phyloP scores from a whole-genome alignment of 2,797 vertebrate species.

The Malacoctenus gilli region DNA sequence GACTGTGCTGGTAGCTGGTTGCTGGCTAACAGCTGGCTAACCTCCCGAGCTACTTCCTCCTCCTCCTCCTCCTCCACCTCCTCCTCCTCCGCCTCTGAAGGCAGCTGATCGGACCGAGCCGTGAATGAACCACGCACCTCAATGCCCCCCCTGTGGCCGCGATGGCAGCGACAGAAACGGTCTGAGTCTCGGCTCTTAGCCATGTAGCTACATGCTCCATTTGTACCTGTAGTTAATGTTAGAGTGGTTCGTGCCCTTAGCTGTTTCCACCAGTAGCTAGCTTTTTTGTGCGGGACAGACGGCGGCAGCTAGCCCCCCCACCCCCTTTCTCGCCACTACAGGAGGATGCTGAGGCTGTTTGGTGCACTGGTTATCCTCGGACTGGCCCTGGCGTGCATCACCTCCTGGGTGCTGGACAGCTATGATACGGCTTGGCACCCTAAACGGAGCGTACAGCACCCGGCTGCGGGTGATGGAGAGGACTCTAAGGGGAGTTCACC shows the following conservation, averaged over 20 bases:
- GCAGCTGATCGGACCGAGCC: slow-evolving; percentile 36
- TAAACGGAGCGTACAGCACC: slow-evolving; percentile 72
- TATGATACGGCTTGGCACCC: slow-evolving; percentile 83
- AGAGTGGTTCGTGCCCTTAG: slow-evolving; percentile 49
- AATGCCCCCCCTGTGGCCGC: slow-evolving; percentile 58
- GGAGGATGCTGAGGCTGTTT: slow-evolving; percentile 84
- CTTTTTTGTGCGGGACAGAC: slow-evolving; percentile 62
- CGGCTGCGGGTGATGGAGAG: slow-evolving; percentile 35
- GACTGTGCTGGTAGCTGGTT: slow-evolving; percentile 31
- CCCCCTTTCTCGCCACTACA: slow-evolving; percentile 62
- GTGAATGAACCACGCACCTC: slow-evolving; percentile 54
- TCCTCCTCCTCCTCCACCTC: slow-evolving; percentile 12
- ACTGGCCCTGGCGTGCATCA: slow-evolving; percentile 80
- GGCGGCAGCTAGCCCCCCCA: slow-evolving; percentile 57
- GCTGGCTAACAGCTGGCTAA: slow-evolving; percentile 42
- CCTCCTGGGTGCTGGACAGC: slow-evolving; percentile 83
- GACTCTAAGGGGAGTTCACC: slow-evolving; percentile 41
- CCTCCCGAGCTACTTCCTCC: slow-evolving; percentile 18
- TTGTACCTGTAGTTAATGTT: slow-evolving; percentile 52
- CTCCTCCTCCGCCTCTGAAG: slow-evolving; percentile 31
- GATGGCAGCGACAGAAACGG: slow-evolving; percentile 68
- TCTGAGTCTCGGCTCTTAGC: slow-evolving; percentile 53
- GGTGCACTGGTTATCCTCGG: slow-evolving; percentile 77
- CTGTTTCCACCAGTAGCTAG: slow-evolving; percentile 54
- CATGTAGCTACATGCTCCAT: slow-evolving; percentile 57